Conservation (phyloP, 2,888 invertebrate species). For the Cancer borealis region DNA sequence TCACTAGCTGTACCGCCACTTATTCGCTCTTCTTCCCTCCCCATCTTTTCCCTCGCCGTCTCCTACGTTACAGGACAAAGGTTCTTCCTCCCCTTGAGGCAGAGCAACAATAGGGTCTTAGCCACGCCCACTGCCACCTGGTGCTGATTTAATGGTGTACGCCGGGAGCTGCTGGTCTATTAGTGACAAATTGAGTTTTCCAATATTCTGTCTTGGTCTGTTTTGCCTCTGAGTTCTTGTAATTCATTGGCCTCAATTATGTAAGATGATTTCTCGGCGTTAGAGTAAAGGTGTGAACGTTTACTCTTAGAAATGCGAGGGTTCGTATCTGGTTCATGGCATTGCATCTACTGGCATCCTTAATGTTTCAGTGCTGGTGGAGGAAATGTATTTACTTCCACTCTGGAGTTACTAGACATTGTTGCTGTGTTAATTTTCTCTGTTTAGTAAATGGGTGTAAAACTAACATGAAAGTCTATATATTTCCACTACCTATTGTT, state of each 20-base stretch:
- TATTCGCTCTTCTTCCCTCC: not conserved
- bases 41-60: not conserved
- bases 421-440: too few species aligned
- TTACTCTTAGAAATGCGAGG: too few species aligned
- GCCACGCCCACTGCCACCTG: not conserved
- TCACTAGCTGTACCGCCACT: not conserved
- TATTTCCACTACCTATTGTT: too few species aligned
- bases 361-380: not conserved
- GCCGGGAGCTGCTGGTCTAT: not conserved
- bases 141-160: not conserved
- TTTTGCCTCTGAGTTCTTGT: too few species aligned
- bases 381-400: not conserved
- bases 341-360: too few species aligned
- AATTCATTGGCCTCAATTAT: too few species aligned
- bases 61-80: not conserved
- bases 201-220: not conserved
- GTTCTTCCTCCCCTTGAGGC: not conserved
- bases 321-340: too few species aligned
- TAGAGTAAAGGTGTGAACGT: too few species aligned
- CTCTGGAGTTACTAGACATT: too few species aligned
- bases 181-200: not conserved
- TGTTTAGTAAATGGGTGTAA: too few species aligned
- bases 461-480: too few species aligned
- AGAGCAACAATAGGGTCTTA: not conserved
- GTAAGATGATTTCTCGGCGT: too few species aligned